Base-by-base conservation (phyloP, 1,140 invertebrate genomes). In the Bombus sylvicola region DNA sequence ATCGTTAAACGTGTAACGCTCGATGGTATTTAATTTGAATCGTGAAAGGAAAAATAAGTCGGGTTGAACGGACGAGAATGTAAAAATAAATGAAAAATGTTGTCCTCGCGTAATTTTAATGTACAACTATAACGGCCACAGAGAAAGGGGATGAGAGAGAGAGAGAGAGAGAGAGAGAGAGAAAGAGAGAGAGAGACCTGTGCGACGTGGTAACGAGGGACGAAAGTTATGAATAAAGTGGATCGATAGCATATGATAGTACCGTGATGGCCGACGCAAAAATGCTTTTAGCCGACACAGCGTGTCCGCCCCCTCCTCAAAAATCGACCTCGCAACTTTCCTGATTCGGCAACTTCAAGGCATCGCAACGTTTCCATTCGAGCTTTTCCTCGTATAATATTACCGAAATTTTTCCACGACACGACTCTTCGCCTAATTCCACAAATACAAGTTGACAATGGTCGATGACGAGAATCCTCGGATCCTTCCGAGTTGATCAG, bases 211-310 rank as follows among this genome's bases (percentile, higher is more conserved):
- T 39, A 79, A 84, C 85, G 85, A 66, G 73, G 28, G 43, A 72
- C 87, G 79, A 87, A 91, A 92, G 93, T 92, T 93, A 92, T 92
- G 93, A 94, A 94, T 93, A 93, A 94, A 92, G 89, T 64, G 89
- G 91, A 93, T 94, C 93, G 92, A 94, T 94, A 90, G 88, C 82
- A 88, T 84, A 94, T 94, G 93, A 94, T 94, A 94, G 93, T 87
- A 82, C 57, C 69, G 88, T 91, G 93, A 94, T 92, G 93, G 90
- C 92, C 91, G 93, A 95, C 94, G 94, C 91, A 95, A 94, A 95
- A 95, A 95, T 94, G 94, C 94, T 95, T 95, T 95, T 95, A 95
- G 92, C 92, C 85, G 83, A 91, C 93, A 87, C 94, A 93, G 92
- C 92, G 81, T 93, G 92, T 92, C 89, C 90, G 88, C 89, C 87